Evolutionary conservation across 2,888 invertebrate genomes (phyloP).

Genomic region (Pristionchus fissidentatus): DNA sequence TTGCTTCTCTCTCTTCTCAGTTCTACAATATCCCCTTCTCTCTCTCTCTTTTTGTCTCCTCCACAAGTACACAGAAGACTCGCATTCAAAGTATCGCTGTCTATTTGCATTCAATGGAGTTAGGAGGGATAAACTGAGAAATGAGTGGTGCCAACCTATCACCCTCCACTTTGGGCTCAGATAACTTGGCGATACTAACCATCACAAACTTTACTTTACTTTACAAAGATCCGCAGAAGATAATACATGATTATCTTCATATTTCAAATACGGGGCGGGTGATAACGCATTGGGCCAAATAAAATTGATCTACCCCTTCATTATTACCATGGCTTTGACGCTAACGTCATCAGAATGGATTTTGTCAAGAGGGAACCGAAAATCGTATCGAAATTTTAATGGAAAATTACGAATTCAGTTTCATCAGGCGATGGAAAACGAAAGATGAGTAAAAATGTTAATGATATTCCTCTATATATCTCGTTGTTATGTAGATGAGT

Average conservation of each 20-base stretch:
- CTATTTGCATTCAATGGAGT: constrained; percentile 24
- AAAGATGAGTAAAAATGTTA: too few species aligned
- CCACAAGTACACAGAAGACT: constrained; percentile 17
- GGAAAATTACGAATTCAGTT: too few species aligned
- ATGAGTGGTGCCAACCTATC: neutral
- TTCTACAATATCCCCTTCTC: constrained; percentile 47
- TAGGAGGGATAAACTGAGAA: constrained; percentile 16
- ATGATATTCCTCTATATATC: too few species aligned
- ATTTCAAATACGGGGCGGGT: neutral
- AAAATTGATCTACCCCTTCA: neutral
- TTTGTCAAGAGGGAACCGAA: too few species aligned
- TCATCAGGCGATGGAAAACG: too few species aligned
- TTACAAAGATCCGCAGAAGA: neutral
- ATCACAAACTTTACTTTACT: neutral
- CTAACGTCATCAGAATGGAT: too few species aligned
- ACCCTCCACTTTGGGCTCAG: neutral
- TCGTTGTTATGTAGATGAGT: too few species aligned
- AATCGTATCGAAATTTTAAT: too few species aligned
- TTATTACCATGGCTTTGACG: too few species aligned
- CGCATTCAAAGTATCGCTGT: neutral
- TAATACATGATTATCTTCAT: constrained; percentile 11
- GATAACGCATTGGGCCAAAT: neutral
- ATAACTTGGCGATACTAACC: constrained; percentile 31
- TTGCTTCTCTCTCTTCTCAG: constrained; percentile 41
- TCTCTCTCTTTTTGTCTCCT: constrained; percentile 44